Conservation (phyloP, 1,140 invertebrate genomes). For the Lasaia peninsularis region DNA sequence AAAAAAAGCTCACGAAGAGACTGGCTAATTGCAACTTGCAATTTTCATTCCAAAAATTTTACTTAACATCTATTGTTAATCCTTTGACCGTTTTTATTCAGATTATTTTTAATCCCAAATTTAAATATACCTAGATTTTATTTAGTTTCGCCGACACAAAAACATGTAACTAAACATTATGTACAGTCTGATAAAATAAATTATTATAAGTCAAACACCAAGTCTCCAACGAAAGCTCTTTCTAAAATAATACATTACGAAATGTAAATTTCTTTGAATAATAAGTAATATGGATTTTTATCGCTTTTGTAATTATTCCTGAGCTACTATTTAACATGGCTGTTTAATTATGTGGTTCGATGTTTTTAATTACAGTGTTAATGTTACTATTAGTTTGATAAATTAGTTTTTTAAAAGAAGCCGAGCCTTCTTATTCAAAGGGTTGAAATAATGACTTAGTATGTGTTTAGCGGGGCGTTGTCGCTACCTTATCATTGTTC, state of each 20-base stretch:
- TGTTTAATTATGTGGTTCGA: constrained; percentile 11
- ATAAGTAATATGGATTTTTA: constrained; percentile 16
- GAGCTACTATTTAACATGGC: constrained; percentile 9
- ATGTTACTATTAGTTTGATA: constrained; percentile 13
- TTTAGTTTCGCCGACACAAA: too few species aligned
- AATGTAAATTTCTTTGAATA: constrained; percentile 12
- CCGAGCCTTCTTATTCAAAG: constrained; percentile 1
- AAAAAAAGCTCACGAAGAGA: too few species aligned
- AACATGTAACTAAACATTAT: too few species aligned
- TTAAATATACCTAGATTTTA: too few species aligned
- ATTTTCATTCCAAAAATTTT: too few species aligned
- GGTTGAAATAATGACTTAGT: constrained; percentile 10
- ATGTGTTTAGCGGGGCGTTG: constrained; percentile 10
- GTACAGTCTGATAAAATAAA: too few species aligned
- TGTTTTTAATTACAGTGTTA: constrained; percentile 11
- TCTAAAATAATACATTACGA: constrained; percentile 4
- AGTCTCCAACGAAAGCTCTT: too few species aligned
- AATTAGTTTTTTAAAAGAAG: constrained; percentile 9
- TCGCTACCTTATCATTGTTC: background rate
- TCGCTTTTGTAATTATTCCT: constrained; percentile 7
- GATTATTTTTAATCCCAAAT: too few species aligned
- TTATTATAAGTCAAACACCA: too few species aligned
- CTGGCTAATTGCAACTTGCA: too few species aligned
- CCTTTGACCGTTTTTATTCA: too few species aligned
- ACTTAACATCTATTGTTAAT: too few species aligned